Conservation (phyloP, 2,113 vertebrate species). For the Sorex fumeus region DNA sequence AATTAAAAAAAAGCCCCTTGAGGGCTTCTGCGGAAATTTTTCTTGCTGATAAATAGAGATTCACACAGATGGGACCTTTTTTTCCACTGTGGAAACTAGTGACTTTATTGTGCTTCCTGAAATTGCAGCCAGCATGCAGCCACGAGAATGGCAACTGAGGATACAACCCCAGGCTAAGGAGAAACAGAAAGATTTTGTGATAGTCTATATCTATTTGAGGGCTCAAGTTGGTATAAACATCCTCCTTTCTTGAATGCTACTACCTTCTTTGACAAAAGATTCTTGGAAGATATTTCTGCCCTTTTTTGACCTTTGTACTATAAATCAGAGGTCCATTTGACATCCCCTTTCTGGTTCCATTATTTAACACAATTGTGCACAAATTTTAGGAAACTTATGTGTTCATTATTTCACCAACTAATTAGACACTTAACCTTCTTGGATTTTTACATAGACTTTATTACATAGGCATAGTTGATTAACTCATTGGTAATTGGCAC, state of each 20-base stretch:
- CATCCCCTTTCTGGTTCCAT: no score
- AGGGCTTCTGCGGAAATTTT: not conserved
- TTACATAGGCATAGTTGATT: not conserved
- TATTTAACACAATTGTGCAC: no score
- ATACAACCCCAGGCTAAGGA: not conserved
- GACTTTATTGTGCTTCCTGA: not conserved
- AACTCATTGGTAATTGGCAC: not conserved
- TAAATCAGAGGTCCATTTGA: no score
- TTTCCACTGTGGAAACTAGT: not conserved
- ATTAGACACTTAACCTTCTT: not conserved
- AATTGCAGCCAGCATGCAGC: not conserved
- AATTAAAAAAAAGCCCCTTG: not conserved
- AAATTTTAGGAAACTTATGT: no score
- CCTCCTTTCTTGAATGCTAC: not conserved
- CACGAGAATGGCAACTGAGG: not conserved
- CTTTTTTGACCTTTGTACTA: no score
- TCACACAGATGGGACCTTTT: not conserved
- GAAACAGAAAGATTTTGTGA: not conserved
- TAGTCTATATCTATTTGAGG: not conserved
- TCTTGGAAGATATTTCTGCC: not conserved
- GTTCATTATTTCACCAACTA: not conserved
- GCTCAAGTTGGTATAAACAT: not conserved
- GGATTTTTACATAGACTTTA: not conserved
- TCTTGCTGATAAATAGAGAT: not conserved
- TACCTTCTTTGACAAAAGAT: not conserved